A percentile compares a stretch with the other conserved stretches of the same genome.
Evolutionary conservation across 2,888 invertebrate species (phyloP).

Genomic region (Mesoligia furuncula): DNA sequence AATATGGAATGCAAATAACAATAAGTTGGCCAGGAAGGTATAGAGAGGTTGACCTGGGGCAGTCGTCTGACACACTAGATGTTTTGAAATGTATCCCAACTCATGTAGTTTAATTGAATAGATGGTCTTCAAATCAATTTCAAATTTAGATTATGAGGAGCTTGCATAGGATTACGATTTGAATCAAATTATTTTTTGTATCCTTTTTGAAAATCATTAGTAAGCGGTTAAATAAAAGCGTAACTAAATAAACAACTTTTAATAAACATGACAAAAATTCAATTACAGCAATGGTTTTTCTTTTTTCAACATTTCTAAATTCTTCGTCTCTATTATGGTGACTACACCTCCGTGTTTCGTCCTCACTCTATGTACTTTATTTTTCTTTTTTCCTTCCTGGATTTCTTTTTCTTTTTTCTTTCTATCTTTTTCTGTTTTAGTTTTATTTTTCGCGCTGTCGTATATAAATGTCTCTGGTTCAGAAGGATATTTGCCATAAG

Average conservation of each 20-base stretch:
- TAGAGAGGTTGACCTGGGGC: neutral
- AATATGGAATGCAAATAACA: neutral
- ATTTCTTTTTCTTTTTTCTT: conserved; percentile 14
- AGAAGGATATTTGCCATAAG: conserved; percentile 44
- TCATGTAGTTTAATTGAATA: neutral
- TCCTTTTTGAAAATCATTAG: neutral
- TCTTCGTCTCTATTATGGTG: conserved; percentile 59
- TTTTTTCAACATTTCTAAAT: conserved; percentile 42
- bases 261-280: neutral
- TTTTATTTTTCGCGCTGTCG: conserved; percentile 59
- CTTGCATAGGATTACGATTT: neutral
- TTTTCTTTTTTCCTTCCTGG: conserved; percentile 15
- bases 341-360: conserved; percentile 53
- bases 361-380: conserved; percentile 44
- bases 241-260: neutral
- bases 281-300: conserved; percentile 3
- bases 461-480: conserved; percentile 49
- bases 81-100: neutral
- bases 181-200: neutral
- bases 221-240: conserved; percentile 8
- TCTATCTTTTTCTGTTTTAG: conserved; percentile 11
- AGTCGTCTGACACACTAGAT: neutral
- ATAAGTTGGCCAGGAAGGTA: neutral
- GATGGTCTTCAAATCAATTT: neutral
- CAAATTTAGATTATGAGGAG: neutral